Base-by-base conservation (phyloP, 35 echinoderm and acorn worm species). In the Apostichopus japonicus region DNA sequence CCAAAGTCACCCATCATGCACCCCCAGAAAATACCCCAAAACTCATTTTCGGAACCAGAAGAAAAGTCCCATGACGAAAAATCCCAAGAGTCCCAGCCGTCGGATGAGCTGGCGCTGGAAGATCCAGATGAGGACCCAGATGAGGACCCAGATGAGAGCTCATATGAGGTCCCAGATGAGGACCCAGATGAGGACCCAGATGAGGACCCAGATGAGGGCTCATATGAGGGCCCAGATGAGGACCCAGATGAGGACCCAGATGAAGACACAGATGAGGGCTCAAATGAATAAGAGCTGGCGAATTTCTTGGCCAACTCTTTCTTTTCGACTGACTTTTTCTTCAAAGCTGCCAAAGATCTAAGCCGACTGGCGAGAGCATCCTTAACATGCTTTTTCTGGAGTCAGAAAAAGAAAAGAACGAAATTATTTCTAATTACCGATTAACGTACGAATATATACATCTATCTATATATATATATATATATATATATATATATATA, bases 301-400 rank as follows among this genome's bases (percentile, higher is more conserved):
- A 17, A 55, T 16, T 83, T 83, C 17, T 83, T 53, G 79, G 27
- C 79, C 10, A 83, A 55, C 16, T 83, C 79, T 21, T 83, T 83
- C 79, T 83, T 83, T 55, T 83, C 24, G 7, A 83, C 7, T 8
- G 79, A 83, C 79, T 83, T 83, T 52, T 83, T 83, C 54, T 83
- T 83, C 24, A 83, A 54, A 4, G 11, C 23, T 10, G 79, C 79
- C 44, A 83, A 52, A 54, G 79, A 83, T 54, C 33, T n/a, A 13
- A 83, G 79, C 6, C 79, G 79, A 54, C 54, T 33, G 51, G 79
- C 79, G 33, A 83, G 54, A 17, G 79, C 79, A 54, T 83, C 79
- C 79, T 83, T 83, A 9, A 54, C 44, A 19, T 54, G 25, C 55
- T 83, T 83, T 15, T 83, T 83, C 79, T 83, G 79, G 33, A 1